A percentile compares a stretch with the other conserved stretches of the same genome.
These are phyloP conservation scores for Actenoides lindsayi DNA, from an alignment of 2,113 vertebrate genomes.

Conservation along the genomic window DNA sequence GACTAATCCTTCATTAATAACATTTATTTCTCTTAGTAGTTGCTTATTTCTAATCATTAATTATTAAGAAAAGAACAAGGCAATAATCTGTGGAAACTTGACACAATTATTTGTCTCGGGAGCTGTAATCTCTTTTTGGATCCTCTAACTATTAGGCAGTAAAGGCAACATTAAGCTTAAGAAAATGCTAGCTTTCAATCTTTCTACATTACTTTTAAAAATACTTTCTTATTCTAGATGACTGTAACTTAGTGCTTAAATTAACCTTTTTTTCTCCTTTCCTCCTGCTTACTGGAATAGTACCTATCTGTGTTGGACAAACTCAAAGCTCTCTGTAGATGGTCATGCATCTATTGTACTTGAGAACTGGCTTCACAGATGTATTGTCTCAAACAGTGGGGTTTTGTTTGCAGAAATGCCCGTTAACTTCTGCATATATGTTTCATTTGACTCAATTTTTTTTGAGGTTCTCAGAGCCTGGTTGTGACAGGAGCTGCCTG, in stretches of 20 bases:
- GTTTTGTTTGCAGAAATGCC: not conserved
- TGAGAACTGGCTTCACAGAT: not conserved
- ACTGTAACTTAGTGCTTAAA: not conserved
- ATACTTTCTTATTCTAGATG: not conserved
- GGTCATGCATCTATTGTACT: not conserved
- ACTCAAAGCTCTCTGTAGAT: not conserved
- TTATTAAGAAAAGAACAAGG: conserved; percentile 19
- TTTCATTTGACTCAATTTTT: not conserved
- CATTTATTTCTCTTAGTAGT: not conserved
- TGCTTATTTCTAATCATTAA: conserved; percentile 2
- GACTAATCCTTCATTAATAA: conserved; percentile 44
- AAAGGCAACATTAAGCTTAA: not conserved
- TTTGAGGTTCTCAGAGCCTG: not conserved
- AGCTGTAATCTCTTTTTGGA: not conserved
- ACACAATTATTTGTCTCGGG: not conserved
- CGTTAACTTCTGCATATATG: not conserved
- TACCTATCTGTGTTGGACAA: not conserved
- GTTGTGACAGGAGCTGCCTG: not conserved
- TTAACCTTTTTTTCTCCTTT: not conserved
- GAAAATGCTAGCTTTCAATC: not conserved
- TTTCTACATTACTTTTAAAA: not conserved
- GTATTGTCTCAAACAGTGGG: not conserved
- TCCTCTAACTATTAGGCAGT: not conserved
- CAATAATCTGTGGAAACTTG: not conserved
- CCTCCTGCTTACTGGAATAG: not conserved